Conservation (phyloP, 2,113 vertebrate species). For the Macroglossus sobrinus region DNA sequence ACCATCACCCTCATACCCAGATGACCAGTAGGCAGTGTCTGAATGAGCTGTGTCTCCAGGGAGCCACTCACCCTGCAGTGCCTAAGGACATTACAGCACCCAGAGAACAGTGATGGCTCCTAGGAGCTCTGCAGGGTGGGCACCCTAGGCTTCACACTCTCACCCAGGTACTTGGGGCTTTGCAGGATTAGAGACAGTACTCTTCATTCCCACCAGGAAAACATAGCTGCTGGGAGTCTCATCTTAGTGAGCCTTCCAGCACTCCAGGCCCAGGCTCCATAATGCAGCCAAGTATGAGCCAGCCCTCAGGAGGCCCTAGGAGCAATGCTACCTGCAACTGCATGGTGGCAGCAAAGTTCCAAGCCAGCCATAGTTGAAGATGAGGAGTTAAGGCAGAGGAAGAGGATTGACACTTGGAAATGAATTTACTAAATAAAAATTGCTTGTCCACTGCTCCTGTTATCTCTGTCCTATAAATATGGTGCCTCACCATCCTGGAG, state of each 20-base stretch:
- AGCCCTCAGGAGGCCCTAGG: background rate
- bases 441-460: background rate
- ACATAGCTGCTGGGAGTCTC: background rate
- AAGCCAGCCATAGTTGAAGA: accelerated
- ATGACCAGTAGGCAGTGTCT: background rate
- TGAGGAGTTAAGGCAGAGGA: accelerated
- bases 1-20: background rate
- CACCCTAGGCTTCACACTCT: background rate
- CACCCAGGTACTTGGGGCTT: background rate
- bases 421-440: background rate
- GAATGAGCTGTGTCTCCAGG: background rate
- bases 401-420: background rate
- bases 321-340: accelerated
- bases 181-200: background rate
- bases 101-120: background rate
- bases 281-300: too few relatives aligned
- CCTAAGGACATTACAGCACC: background rate
- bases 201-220: accelerated
- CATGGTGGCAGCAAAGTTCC: too few relatives aligned
- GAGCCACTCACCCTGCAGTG: background rate
- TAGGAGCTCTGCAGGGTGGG: accelerated
- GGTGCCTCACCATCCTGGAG: background rate
- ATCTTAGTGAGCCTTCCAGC: background rate
- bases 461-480: background rate
- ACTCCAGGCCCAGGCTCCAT: background rate